phyloP scores from a whole-genome alignment of 1,140 invertebrate species.

The Orius insidiosus region DNA sequence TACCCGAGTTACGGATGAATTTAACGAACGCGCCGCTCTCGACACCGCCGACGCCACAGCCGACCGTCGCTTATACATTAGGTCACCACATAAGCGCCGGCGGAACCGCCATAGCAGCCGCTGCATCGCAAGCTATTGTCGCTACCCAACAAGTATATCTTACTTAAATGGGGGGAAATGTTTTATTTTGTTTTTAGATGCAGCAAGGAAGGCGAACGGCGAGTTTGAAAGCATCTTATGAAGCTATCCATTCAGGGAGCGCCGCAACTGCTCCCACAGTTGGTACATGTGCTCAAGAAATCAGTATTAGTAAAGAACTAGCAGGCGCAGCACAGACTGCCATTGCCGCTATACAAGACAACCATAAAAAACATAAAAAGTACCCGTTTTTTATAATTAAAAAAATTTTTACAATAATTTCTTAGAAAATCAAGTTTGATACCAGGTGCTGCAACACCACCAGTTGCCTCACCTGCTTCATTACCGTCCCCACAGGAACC shows the following conservation, averaged over 20 bases:
- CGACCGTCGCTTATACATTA: conserved; percentile 37
- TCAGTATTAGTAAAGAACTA: conserved; percentile 45
- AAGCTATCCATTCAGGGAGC: conserved; percentile 48
- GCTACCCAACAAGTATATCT: conserved; percentile 71
- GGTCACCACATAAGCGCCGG: conserved; percentile 58
- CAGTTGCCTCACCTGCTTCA: conserved; percentile 22
- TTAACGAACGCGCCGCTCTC: not conserved
- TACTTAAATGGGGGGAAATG: conserved; percentile 4
- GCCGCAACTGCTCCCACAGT: conserved; percentile 25
- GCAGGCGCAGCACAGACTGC: conserved; percentile 61
- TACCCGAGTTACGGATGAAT: conserved; percentile 15
- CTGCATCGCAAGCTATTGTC: conserved; percentile 88
- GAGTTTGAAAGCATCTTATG: conserved; percentile 86
- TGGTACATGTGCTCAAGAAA: conserved; percentile 33
- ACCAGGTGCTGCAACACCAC: conserved; percentile 21
- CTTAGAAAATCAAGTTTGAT: conserved; percentile 7
- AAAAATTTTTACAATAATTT: not conserved
- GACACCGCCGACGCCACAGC: conserved; percentile 14
- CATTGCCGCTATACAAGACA: conserved; percentile 52
- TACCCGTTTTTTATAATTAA: not conserved
- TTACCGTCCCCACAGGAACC: conserved; percentile 25
- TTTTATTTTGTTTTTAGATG: conserved; percentile 39
- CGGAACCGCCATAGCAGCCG: conserved; percentile 80
- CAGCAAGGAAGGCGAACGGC: conserved; percentile 84
- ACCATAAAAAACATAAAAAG: conserved; percentile 49